Percentiles rank a stretch among this genome's conserved stretches.
Conservation (phyloP, 2,888 invertebrate species). For the Drosophila ustulata region DNA sequence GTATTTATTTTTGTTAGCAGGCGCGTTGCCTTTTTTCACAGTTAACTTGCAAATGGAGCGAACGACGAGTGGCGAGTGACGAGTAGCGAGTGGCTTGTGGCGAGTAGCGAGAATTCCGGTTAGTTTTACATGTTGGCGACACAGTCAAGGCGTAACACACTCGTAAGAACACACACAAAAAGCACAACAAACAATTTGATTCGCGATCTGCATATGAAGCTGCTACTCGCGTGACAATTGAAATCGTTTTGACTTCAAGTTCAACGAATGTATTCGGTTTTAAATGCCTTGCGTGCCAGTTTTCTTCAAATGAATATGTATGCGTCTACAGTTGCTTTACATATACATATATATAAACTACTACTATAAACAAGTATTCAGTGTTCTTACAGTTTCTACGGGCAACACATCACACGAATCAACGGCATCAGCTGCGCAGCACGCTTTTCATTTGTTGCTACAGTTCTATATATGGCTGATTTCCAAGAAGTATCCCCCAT, state of each 20-base stretch:
- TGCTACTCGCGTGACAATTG: conserved; percentile 78
- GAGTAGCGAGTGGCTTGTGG: conserved; percentile 1
- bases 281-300: conserved; percentile 58
- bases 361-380: not conserved
- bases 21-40: not conserved
- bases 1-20: conserved; percentile 21
- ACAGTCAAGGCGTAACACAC: conserved; percentile 5
- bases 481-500: conserved; percentile 2
- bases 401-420: conserved; percentile 31
- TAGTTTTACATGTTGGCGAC: not conserved
- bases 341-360: conserved; percentile 9
- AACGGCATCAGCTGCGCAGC: conserved; percentile 29
- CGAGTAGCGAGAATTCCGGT: not conserved
- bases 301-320: conserved; percentile 28
- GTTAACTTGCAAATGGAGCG: conserved; percentile 10
- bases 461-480: not conserved
- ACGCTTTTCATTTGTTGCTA: conserved; percentile 31
- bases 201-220: conserved; percentile 44
- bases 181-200: conserved; percentile 5
- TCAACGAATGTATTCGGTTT: conserved; percentile 63
- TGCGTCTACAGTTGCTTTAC: not conserved
- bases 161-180: conserved; percentile 4
- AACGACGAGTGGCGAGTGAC: not conserved
- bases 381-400: conserved; percentile 21
- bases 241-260: conserved; percentile 80